Base-by-base conservation (phyloP, 1,140 invertebrate genomes). In the Copidosoma floridanum region DNA sequence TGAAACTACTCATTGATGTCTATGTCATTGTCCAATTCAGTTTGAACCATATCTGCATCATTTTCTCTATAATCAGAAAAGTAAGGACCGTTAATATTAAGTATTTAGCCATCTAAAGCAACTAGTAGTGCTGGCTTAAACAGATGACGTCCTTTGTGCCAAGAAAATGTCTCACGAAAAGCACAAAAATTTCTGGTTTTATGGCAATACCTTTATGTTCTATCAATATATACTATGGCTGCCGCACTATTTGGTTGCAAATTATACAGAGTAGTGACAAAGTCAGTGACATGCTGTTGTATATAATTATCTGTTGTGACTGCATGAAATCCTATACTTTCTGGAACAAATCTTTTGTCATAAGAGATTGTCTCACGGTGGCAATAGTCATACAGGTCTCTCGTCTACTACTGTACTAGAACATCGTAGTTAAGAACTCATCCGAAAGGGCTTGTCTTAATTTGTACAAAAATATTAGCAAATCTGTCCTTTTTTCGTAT, bases 131-230 rank as follows among this genome's bases (percentile, higher is more conserved):
- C 47, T 6, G 61, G 55, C 58, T 63, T 5, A 58, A 18, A n/a
- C 3, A 63, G 35, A n/a, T 58, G 56, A 16, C 61, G 23, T 18
- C 23, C 56, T 58, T 58, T 63, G 20, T n/a, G n/a, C n/a, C n/a
- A n/a, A n/a, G n/a, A n/a, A n/a, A n/a, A n/a, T n/a, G n/a, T n/a
- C n/a, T n/a, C n/a, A n/a, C n/a, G n/a, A n/a, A n/a, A n/a, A n/a
- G n/a, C n/a, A 38, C 40, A n/a, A n/a, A n/a, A n/a, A n/a, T n/a
- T n/a, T n/a, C n/a, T n/a, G n/a, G n/a, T n/a, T n/a, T n/a, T n/a
- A 21, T 24, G 35, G 18, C 20, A 38, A 6, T 53, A 53, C 21
- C 21, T 24, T 2, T 53, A 53, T 12, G 21, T 40, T 1, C 51
- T 37, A 53, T 40, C 35, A 14, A 53, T 38, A 38, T 24, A 20